Percentiles rank a stretch among this genome's conserved stretches.
These are phyloP conservation scores for Sebastiscus albofasciatus DNA, from an alignment of 2,797 vertebrate species.

Conservation along the genomic window DNA sequence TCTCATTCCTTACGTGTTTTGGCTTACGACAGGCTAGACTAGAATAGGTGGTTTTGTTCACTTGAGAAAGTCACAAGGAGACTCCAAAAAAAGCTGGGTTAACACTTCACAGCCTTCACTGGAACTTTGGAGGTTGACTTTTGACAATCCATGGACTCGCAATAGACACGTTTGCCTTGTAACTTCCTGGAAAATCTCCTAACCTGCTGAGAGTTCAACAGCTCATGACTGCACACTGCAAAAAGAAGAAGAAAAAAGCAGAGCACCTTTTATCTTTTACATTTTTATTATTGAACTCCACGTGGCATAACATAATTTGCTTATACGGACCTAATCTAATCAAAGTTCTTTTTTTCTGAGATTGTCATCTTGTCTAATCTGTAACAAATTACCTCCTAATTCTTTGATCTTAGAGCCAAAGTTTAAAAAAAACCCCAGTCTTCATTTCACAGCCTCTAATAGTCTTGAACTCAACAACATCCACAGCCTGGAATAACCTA, in stretches of 20 bases:
- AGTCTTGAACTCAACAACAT: slow-evolving; percentile 9
- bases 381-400: slow-evolving; percentile 74
- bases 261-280: slow-evolving; percentile 61
- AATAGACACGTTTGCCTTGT: slow-evolving; percentile 53
- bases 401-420: slow-evolving; percentile 71
- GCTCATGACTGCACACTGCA: slow-evolving; percentile 51
- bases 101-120: slow-evolving; percentile 50
- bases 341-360: slow-evolving; percentile 25
- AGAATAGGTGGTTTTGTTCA: slow-evolving; percentile 63
- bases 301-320: slow-evolving; percentile 29
- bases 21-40: slow-evolving; percentile 37
- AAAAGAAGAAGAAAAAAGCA: slow-evolving; percentile 26
- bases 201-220: slow-evolving; percentile 41
- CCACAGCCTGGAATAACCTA: slow-evolving; percentile 18
- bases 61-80: slow-evolving; percentile 66
- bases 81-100: slow-evolving; percentile 67
- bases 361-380: slow-evolving; percentile 55
- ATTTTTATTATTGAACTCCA: slow-evolving; percentile 47
- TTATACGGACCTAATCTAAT: slow-evolving; percentile 65
- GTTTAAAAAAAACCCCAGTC: slow-evolving; percentile 25
- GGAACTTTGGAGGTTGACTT: slow-evolving; percentile 62
- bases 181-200: slow-evolving; percentile 56
- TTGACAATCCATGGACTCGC: slow-evolving; percentile 64
- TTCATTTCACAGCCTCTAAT: slow-evolving; percentile 30
- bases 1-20: slow-evolving; percentile 47